Percentiles rank a stretch among this genome's conserved stretches.
These are phyloP conservation scores for Meda fulgida DNA, from an alignment of 2,797 vertebrate species.

Conservation along the genomic window DNA sequence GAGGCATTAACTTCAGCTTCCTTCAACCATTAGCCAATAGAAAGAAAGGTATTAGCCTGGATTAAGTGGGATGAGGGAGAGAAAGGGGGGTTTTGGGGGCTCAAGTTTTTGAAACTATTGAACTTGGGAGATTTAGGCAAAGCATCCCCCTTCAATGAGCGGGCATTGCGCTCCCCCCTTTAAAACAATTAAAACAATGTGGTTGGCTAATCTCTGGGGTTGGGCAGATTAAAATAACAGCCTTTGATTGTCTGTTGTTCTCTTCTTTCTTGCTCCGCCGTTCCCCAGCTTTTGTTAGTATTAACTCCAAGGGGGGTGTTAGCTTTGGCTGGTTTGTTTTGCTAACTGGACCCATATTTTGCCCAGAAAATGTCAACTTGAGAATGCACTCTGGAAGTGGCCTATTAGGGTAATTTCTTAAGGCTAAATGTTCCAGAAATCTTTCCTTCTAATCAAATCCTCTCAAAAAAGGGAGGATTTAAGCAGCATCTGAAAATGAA, in stretches of 20 bases:
- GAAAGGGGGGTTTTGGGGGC: slow-evolving; percentile 72
- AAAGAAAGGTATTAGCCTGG: slow-evolving; percentile 82
- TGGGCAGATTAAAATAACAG: slow-evolving; percentile 82
- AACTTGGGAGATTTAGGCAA: slow-evolving; percentile 84
- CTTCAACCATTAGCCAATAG: slow-evolving; percentile 83
- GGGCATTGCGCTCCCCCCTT: slow-evolving; percentile 76
- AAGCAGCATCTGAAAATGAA: slow-evolving; percentile 34
- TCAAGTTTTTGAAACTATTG: slow-evolving; percentile 84
- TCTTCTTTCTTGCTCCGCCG: slow-evolving; percentile 67
- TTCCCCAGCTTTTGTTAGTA: slow-evolving; percentile 66
- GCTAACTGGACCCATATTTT: slow-evolving; percentile 79
- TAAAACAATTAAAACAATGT: slow-evolving; percentile 88
- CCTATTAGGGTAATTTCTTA: slow-evolving; percentile 30
- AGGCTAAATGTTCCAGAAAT: slow-evolving; percentile 28
- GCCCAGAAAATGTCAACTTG: slow-evolving; percentile 73
- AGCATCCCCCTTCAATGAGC: slow-evolving; percentile 74
- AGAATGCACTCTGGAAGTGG: slow-evolving; percentile 60
- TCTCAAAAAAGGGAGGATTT: background rate
- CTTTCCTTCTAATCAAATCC: background rate
- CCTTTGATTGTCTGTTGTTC: slow-evolving; percentile 78
- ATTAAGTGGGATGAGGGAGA: slow-evolving; percentile 82
- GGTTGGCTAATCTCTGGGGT: slow-evolving; percentile 80
- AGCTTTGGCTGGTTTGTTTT: slow-evolving; percentile 76
- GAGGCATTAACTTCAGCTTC: slow-evolving; percentile 81
- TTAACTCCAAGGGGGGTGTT: slow-evolving; percentile 59